Percentiles rank a stretch among this genome's conserved stretches.
Conservation (phyloP, 92 coral and sea anemone species). For the Heliopora coerulea region DNA sequence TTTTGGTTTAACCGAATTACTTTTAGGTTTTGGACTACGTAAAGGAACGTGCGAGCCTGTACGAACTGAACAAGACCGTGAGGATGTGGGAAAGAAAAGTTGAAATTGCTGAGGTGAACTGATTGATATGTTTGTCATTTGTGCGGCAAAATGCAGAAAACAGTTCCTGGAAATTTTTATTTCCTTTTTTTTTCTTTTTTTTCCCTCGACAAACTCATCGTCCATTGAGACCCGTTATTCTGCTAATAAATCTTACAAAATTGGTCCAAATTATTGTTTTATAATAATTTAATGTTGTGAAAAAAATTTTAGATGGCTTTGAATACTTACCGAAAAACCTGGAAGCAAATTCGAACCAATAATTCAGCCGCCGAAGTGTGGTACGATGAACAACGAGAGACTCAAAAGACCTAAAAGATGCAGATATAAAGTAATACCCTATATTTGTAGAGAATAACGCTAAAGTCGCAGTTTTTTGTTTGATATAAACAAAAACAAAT, state of each 20-base stretch:
- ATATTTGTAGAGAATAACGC: not conserved
- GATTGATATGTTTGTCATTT: too few relatives aligned
- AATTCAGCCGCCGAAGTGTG: conserved; percentile 8
- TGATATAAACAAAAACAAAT: not conserved
- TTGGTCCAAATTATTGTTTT: too few relatives aligned
- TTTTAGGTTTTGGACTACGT: conserved; percentile 93
- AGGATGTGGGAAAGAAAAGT: conserved; percentile 99
- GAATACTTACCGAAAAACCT: not conserved
- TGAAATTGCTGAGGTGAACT: conserved; percentile 93
- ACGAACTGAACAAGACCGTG: conserved; percentile 94
- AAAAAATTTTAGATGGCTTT: not conserved
- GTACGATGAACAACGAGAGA: conserved; percentile 17
- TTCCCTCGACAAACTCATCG: too few relatives aligned
- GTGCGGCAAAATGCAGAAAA: too few relatives aligned
- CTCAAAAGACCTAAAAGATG: conserved; percentile 5
- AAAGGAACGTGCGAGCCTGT: conserved; percentile 90
- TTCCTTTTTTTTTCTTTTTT: too few relatives aligned
- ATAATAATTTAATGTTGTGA: too few relatives aligned
- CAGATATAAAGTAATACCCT: not conserved
- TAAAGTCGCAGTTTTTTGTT: not conserved
- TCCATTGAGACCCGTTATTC: too few relatives aligned
- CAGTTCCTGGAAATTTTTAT: too few relatives aligned
- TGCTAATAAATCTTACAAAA: too few relatives aligned
- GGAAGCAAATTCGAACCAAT: conserved; percentile 5
- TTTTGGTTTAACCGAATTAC: too few relatives aligned